A percentile compares a stretch with the other conserved stretches of the same genome.
Evolutionary conservation across 2,797 vertebrate genomes (phyloP).

Genomic region (Clamator glandarius): DNA sequence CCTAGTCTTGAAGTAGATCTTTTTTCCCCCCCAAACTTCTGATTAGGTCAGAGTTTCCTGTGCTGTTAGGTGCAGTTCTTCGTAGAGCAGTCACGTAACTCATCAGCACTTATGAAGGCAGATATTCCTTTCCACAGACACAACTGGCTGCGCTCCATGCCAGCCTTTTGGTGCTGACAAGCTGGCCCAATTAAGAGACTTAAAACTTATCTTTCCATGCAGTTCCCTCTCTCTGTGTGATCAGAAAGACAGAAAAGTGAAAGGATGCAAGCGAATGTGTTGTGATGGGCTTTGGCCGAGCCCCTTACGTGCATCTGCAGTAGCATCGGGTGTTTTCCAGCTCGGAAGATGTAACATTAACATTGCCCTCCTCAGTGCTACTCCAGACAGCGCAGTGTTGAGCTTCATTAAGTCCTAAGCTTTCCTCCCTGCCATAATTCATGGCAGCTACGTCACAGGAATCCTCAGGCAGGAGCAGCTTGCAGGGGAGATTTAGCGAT

Average conservation of each 20-base stretch:
- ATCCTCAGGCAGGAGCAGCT: constrained; percentile 17
- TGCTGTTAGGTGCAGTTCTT: background rate
- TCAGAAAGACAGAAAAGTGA: background rate
- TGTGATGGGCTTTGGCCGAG: background rate
- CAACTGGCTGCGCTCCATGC: background rate
- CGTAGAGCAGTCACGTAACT: background rate
- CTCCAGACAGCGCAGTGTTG: background rate
- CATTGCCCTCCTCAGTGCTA: background rate
- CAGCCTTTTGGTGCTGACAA: background rate
- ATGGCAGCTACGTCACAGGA: background rate
- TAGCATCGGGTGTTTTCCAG: background rate
- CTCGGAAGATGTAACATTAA: background rate
- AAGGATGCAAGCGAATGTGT: background rate
- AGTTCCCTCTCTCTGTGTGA: background rate
- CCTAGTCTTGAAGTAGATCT: background rate
- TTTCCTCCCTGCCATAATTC: background rate
- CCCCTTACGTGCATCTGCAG: background rate
- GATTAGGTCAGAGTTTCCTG: background rate
- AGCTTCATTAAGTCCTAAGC: background rate
- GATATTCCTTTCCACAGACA: background rate
- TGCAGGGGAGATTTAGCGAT: background rate
- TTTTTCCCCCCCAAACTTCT: background rate
- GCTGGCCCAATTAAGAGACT: background rate
- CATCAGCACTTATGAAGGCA: background rate
- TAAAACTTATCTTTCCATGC: background rate